Conservation (phyloP, 1,140 invertebrate species). For the Drosophila busckii region DNA sequence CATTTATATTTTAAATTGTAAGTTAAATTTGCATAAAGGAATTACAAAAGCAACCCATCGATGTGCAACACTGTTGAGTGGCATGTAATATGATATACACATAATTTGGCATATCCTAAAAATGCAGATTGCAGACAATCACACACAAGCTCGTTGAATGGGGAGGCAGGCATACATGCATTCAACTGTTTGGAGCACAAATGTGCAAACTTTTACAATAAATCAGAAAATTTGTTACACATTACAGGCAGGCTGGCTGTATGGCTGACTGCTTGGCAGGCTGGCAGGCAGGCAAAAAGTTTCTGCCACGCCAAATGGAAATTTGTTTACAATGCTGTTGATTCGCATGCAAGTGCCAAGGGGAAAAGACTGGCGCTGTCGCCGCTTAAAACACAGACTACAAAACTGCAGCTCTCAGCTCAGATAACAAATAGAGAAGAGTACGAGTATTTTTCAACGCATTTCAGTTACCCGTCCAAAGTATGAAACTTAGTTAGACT, state of each 20-base stretch:
- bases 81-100: too few relatives aligned
- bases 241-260: slow-evolving; percentile 26
- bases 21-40: too few relatives aligned
- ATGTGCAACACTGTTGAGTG: too few relatives aligned
- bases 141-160: neutral
- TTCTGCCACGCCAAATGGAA: slow-evolving; percentile 46
- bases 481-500: too few relatives aligned
- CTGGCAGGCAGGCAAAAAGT: slow-evolving; percentile 26
- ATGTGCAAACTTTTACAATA: slow-evolving; percentile 30
- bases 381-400: slow-evolving; percentile 17
- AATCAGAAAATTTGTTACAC: slow-evolving; percentile 54
- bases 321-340: slow-evolving; percentile 63
- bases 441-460: too few relatives aligned
- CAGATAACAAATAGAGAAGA: too few relatives aligned
- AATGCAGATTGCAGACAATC: slow-evolving; percentile 5
- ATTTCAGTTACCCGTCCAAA: too few relatives aligned
- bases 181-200: slow-evolving; percentile 21
- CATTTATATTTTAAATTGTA: too few relatives aligned
- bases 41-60: too few relatives aligned
- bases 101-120: slow-evolving; percentile 1
- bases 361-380: slow-evolving; percentile 4
- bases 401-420: too few relatives aligned
- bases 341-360: slow-evolving; percentile 14
- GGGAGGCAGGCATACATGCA: slow-evolving; percentile 18
- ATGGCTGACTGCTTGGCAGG: neutral